Conservation (phyloP, 2,888 invertebrate species). For the Lycaena phlaeas region DNA sequence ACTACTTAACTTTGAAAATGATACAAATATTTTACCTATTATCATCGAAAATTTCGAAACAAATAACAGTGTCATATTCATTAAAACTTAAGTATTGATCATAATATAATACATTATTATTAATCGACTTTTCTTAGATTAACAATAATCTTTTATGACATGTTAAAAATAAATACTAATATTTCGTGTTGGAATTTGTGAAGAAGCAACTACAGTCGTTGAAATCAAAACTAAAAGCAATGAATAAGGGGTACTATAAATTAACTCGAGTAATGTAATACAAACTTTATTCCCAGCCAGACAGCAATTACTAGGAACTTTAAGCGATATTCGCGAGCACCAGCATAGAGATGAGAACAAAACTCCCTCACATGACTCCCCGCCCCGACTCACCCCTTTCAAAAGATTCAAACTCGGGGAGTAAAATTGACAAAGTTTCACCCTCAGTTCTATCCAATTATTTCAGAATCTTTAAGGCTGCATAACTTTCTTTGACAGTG, state of each 20-base stretch:
- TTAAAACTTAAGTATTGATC: too few species aligned
- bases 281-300: slow-evolving; percentile 67
- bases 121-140: too few species aligned
- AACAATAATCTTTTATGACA: neutral
- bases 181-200: neutral
- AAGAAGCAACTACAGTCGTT: slow-evolving; percentile 15
- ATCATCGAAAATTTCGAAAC: too few species aligned
- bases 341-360: slow-evolving; percentile 39
- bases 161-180: neutral
- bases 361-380: slow-evolving; percentile 22
- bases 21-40: too few species aligned
- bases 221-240: slow-evolving; percentile 49
- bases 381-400: slow-evolving; percentile 43
- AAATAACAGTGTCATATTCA: too few species aligned
- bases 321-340: slow-evolving; percentile 64
- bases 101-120: too few species aligned
- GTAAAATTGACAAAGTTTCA: slow-evolving; percentile 52
- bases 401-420: slow-evolving; percentile 46
- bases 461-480: slow-evolving; percentile 46
- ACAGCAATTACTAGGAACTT: slow-evolving; percentile 68
- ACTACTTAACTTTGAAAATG: too few species aligned
- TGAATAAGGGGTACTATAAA: slow-evolving; percentile 66
- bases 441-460: slow-evolving; percentile 47
- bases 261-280: slow-evolving; percentile 66
- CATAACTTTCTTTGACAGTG: slow-evolving; percentile 42